Evolutionary conservation across 1,140 invertebrate species (phyloP).

Genomic region (Babylonia areolata): DNA sequence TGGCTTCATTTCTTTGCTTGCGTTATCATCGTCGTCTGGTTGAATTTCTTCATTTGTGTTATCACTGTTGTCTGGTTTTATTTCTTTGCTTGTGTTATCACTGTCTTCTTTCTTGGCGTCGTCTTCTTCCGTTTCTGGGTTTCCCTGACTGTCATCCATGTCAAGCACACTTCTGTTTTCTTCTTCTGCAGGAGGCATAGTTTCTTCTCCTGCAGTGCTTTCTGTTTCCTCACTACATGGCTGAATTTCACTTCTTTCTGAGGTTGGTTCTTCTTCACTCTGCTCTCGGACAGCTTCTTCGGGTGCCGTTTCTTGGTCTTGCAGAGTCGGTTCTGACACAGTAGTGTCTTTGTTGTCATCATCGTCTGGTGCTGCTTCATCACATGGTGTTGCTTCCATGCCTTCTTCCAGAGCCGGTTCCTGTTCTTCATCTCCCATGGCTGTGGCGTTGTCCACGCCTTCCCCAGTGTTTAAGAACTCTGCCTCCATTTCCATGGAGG

Average conservation of each 20-base stretch:
- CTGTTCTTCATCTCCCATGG: not conserved
- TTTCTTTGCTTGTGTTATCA: not conserved
- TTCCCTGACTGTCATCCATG: no score
- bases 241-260: no score
- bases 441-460: not conserved
- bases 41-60: no score
- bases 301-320: not conserved
- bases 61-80: not conserved
- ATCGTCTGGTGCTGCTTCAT: not conserved
- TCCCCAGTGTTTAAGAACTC: not conserved
- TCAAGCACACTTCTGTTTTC: not conserved
- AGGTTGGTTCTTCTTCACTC: no score
- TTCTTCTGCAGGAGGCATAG: not conserved
- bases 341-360: no score
- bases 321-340: no score
- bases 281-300: conserved; percentile 13
- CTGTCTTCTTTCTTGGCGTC: not conserved
- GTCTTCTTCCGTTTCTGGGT: not conserved
- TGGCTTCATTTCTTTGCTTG: not conserved
- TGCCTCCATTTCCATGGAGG: not conserved
- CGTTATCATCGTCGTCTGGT: not conserved
- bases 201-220: not conserved
- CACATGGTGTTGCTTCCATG: no score
- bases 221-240: not conserved
- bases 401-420: not conserved